These are phyloP conservation scores for Camponotus pennsylvanicus DNA, from an alignment of 1,140 invertebrate species.

Conservation along the genomic window DNA sequence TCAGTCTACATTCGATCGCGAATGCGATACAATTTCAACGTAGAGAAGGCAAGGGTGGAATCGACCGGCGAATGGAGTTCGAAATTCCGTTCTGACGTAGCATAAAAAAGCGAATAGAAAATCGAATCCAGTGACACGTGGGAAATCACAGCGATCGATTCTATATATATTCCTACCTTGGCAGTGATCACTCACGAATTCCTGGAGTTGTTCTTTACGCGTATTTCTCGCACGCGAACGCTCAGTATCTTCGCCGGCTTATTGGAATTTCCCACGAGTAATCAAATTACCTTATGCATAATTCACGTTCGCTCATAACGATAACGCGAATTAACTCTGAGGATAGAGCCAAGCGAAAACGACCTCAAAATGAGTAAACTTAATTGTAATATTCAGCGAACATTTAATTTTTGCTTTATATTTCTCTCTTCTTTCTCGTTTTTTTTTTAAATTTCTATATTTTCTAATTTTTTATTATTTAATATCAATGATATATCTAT, in stretches of 20 bases:
- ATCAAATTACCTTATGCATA: slow-evolving; percentile 57
- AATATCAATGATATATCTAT: background rate
- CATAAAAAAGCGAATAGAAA: slow-evolving; percentile 37
- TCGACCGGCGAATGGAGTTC: slow-evolving; percentile 59
- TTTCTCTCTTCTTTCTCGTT: background rate
- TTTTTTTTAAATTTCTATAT: background rate
- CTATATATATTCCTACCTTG: slow-evolving; percentile 55
- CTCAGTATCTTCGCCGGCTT: slow-evolving; percentile 46
- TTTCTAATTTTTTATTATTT: background rate
- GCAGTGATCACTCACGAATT: slow-evolving; percentile 63
- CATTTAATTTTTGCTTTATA: background rate
- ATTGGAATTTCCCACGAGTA: slow-evolving; percentile 62
- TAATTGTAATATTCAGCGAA: slow-evolving; percentile 24
- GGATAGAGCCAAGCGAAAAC: background rate
- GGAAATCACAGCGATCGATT: slow-evolving; percentile 73
- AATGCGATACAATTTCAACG: slow-evolving; percentile 60
- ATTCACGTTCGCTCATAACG: slow-evolving; percentile 39
- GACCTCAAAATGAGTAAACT: background rate
- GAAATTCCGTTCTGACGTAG: slow-evolving; percentile 60
- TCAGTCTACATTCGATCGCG: slow-evolving; percentile 23
- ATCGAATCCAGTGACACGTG: slow-evolving; percentile 65
- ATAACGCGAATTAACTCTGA: slow-evolving; percentile 41
- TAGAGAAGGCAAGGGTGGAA: slow-evolving; percentile 40
- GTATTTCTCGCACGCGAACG: slow-evolving; percentile 17
- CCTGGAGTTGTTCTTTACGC: slow-evolving; percentile 4